Evolutionary conservation across 1,140 invertebrate species (phyloP), one percentile per base, ranked within the genome.

Genomic region (Lithobius niger): DNA sequence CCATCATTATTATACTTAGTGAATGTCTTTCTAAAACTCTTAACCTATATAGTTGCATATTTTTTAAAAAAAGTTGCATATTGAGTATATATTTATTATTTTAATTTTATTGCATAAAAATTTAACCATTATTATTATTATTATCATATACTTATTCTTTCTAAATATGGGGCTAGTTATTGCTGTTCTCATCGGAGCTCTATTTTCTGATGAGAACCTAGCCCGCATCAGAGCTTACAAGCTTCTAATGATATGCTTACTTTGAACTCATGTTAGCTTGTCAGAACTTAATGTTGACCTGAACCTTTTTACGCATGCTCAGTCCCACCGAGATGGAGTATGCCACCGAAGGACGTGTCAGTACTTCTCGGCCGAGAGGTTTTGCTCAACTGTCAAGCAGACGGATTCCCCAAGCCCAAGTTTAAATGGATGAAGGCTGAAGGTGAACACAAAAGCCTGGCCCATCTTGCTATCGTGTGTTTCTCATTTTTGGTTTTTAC

Each of bases 321-420:
- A 96, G 92, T 97, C 63, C 91, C 92, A 60, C 92, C 93, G 57
- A 84, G 89, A 69, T 97, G 93, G 91, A 92, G 94, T 67, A 77
- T 92, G 62, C 89, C 94, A 71, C 93, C 93, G 0, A 77, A 81
- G 60, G 89, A 96, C 64, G 79, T 84, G 3, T 87, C 82, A 59
- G 88, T 88, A 2, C 83, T 89, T 2, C 81, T 89, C 2, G 86
- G 86, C 1, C 80, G 88, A 65, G 82, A 86, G 59, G 79, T 92
- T 16, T 82, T 86, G 66, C 82, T 95, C 61, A 88, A 95, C 78
- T 97, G 92, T 73, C 91, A 92, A 79, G 88, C 90, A 65, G 87
- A 92, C 73, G 92, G 93, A 59, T 93, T 93, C 71, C 93, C 92
- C 24, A 86, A 86, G 73, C 92, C 92, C 50, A 80, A 82, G 66